Base-by-base conservation (phyloP, 1,140 invertebrate species). In the Megathymus violae region DNA sequence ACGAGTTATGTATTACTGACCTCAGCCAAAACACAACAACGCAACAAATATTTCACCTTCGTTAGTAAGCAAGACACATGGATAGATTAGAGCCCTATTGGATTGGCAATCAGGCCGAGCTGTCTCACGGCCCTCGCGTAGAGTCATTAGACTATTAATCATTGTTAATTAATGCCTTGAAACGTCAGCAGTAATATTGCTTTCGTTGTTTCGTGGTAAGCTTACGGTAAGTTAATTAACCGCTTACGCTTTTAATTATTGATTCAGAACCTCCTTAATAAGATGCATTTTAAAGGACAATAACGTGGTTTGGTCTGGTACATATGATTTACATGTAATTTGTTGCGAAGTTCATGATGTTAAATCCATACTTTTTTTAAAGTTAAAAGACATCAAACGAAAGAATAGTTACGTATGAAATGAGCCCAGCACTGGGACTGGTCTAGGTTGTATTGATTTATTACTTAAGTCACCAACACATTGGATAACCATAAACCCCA, bases 151-250 rank as follows among this genome's bases (percentile, higher is more conserved):
- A 17, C 54, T 59, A 58, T 58, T 46, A 58, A 46, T 59, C 56
- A 59, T 59, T 59, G 56, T 59, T 59, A 59, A 59, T 59, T 34
- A 59, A 59, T 59, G 56, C 22, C 43, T 38, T 46, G 14, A 13
- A 43, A 46, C 46, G 43, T 58, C 54, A 46, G 25, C 54, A 46
- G 41, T 58, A 46, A 58, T 58, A 46, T 58, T 36, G 41, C 43
- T 46, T 44, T 31, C 9, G 27, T 31, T 58, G 54, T 58, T 58
- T 58, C 27, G 54, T 25, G 14, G 27, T 58, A 46, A 58, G 41
- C 13, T 34, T 46, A 46, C 4, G 27, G 27, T 9, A 31, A 31
- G 27, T 31, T 31, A 31, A 31, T 31, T 31, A 31, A 31, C 27
- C 27, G 27, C 27, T 31, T 31, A 31, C 1, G 27, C 1, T n/a